These are phyloP conservation scores for Vireo altiloquus DNA, from an alignment of 2,113 vertebrate species.

Conservation along the genomic window DNA sequence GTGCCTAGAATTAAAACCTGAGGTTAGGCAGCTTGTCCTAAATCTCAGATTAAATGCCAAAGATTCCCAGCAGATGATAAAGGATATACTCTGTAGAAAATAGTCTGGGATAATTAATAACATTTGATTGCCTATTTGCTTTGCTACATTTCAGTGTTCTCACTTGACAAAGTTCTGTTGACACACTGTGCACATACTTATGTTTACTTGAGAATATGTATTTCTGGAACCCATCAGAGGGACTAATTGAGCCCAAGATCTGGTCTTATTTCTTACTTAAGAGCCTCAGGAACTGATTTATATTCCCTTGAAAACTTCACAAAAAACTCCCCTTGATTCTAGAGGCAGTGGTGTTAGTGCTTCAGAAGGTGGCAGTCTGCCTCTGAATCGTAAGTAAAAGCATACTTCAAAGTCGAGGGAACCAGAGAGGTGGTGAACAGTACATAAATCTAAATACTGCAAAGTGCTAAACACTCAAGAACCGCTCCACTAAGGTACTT, in stretches of 20 bases:
- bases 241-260: not conserved
- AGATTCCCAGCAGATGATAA: not conserved
- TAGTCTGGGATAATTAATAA: not conserved
- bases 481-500: not conserved
- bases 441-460: not conserved
- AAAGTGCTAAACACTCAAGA: not conserved
- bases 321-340: not conserved
- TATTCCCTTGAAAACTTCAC: not conserved
- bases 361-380: slow-evolving; percentile 5
- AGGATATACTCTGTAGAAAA: not conserved
- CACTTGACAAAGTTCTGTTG: not conserved
- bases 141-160: not conserved
- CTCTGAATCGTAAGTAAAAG: not conserved
- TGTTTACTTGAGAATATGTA: not conserved
- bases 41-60: not conserved
- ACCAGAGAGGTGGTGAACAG: not conserved
- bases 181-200: not conserved
- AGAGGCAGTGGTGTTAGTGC: not conserved
- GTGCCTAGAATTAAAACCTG: slow-evolving; percentile 17
- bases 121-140: not conserved
- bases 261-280: not conserved
- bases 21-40: slow-evolving; percentile 15
- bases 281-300: not conserved
- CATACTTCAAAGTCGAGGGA: not conserved
- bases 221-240: not conserved